Base-by-base conservation (phyloP, 2,888 invertebrate genomes). In the Calameuta filiformis region DNA sequence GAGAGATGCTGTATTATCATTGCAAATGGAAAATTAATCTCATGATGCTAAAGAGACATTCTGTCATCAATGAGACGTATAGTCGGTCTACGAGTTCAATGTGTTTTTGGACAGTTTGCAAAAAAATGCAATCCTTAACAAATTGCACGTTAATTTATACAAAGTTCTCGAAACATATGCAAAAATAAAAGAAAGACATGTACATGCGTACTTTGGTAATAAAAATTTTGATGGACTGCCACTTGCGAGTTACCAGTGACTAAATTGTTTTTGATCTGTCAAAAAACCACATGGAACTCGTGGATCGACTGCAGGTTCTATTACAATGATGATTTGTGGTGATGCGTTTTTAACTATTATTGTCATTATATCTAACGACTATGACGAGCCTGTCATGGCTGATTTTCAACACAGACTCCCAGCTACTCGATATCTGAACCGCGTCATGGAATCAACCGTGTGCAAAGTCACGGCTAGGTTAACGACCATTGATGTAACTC, bases 381-480 rank as follows among this genome's bases (percentile, higher is more conserved):
- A 56, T 56, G 56, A 56, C 56, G 56, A 56, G 56, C 9, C 56
- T 56, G 56, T 23, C 56, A 56, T 23, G 56, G 23, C 56, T 56
- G 23, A 56, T 56, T 56, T 56, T 23, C 56, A 56, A 56, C 56
- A 23, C 56, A 23, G 56, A 56, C 56, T 23, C 15, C 15, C 30
- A 35, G 30, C 71, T 15, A 15, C 71, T 34, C 71, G 34, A 71
- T 71, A 35, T 33, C 71, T 30, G 71, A 33, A 23, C 3, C 71
- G 30, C 31, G 33, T 71, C 35, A 35, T 34, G 23, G 34, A 71
- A 33, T 71, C 71, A 35, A 30, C 35, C 35, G 71, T 23, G 23
- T 33, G 71, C 71, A 71, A 71, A 71, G 71, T 71, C 71, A 35
- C 30, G 34, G 33, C 33, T 71, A 71, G 71, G 71, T 71, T 71